Evolutionary conservation across 1,140 invertebrate genomes (phyloP), one percentile per base, ranked within the genome.

Genomic region (Pemphigus obesinymphae): DNA sequence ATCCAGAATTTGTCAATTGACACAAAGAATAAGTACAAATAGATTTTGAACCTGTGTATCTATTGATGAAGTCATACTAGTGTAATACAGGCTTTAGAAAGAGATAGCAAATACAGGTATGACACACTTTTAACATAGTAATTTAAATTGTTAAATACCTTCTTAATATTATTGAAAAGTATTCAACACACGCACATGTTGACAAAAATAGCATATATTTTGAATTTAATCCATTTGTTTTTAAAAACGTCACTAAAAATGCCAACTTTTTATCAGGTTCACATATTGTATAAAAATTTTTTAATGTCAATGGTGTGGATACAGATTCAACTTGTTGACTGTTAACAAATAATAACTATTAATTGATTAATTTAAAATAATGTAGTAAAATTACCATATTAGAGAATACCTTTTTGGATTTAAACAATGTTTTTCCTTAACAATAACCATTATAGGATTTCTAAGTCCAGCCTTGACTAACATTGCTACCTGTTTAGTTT

Each of bases 141-240:
- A 63, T 63, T 34, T 20, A 4, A 37, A 68, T 40, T 37, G 23
- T 13, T 40, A 70, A 85, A 87, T 89, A 90, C 88, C 83, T 83
- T 85, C 89, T 88, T n/a, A 95, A 83, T 81, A 96, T 88, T 82
- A 90, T 88, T 37, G 91, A 90, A 90, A 99, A 99, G 87, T 99
- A 99, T 86, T 98, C 95, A 0, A 99, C 97, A 87, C 93, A 94
- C 2, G 96, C 96, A 89, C 97, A 99, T 2, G 97, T 99, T 37
- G 96, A 94, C 84, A 99, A 91, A 88, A 99, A 99, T 31, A 99
- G 88, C 87, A 99, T 92, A 8, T 94, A 92, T 87, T 99, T 99
- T 66, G 91, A 88, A 13, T 88, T 45, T 63, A 86, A 86, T 84
- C 89, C 85, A 86, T 92, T 88, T 58, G 87, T 88, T 72, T 90